A percentile compares a stretch with the other conserved stretches of the same genome.
These are phyloP conservation scores for Lasaia peninsularis DNA, from an alignment of 1,140 invertebrate species.

Conservation along the genomic window DNA sequence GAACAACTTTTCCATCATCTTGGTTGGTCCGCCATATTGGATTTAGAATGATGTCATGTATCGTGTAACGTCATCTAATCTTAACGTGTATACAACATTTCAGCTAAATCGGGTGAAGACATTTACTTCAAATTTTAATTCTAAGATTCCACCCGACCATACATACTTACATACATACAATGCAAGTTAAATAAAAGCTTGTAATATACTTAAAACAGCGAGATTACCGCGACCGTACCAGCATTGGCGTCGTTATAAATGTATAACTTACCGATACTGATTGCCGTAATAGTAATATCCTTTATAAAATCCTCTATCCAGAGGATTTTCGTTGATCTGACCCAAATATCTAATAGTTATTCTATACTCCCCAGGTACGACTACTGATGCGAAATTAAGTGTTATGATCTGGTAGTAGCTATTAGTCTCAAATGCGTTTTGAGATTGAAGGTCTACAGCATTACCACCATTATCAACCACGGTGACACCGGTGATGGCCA, in stretches of 20 bases:
- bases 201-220: no score
- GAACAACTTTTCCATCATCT: no score
- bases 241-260: not conserved
- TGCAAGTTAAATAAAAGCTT: not conserved
- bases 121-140: no score
- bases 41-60: no score
- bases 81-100: no score
- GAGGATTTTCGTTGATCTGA: slow-evolving; percentile 50
- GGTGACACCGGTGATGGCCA: slow-evolving; percentile 39
- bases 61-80: no score
- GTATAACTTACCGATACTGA: slow-evolving; percentile 32
- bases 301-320: slow-evolving; percentile 61
- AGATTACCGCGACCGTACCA: no score
- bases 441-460: slow-evolving; percentile 35
- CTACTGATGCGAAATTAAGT: slow-evolving; percentile 43
- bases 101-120: no score
- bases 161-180: no score
- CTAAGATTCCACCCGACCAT: no score
- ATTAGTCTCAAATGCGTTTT: slow-evolving; percentile 42
- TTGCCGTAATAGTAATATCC: slow-evolving; percentile 53
- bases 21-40: no score
- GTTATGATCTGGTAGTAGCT: slow-evolving; percentile 49
- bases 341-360: slow-evolving; percentile 48
- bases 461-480: slow-evolving; percentile 31
- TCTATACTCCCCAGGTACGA: slow-evolving; percentile 43